phyloP scores from a whole-genome alignment of 2,888 invertebrate species.

The Belgica antarctica region DNA sequence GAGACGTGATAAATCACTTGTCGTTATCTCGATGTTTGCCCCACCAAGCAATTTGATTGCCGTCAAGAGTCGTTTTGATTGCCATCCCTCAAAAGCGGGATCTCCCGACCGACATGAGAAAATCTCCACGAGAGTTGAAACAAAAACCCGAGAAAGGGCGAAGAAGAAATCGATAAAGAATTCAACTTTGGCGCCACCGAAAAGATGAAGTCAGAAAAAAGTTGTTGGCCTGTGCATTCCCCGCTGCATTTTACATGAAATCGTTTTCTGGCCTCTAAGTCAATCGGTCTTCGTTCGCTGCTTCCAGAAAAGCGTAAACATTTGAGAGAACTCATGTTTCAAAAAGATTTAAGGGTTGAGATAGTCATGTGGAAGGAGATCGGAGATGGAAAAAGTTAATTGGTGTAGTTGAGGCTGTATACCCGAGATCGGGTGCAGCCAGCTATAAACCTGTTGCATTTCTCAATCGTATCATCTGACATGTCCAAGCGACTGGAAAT shows the following conservation, averaged over 20 bases:
- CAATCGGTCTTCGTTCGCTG: not conserved
- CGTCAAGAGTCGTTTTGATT: slow-evolving; percentile 22
- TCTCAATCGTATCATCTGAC: slow-evolving; percentile 20
- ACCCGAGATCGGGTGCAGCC: slow-evolving; percentile 21
- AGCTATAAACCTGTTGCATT: slow-evolving; percentile 40
- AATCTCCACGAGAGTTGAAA: not conserved
- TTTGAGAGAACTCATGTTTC: slow-evolving; percentile 42
- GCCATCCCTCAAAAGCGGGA: slow-evolving; percentile 37
- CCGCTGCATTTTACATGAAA: slow-evolving; percentile 16
- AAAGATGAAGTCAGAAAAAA: no score
- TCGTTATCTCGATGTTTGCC: slow-evolving; percentile 18
- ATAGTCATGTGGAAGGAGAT: not conserved
- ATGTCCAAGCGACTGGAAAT: slow-evolving; percentile 41
- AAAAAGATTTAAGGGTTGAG: slow-evolving; percentile 11
- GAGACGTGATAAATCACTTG: slow-evolving; percentile 27
- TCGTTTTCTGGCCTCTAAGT: not conserved
- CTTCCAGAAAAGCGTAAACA: slow-evolving; percentile 21
- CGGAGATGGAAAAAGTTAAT: slow-evolving; percentile 34
- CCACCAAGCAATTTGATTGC: not conserved
- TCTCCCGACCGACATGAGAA: slow-evolving; percentile 37
- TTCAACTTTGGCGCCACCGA: slow-evolving; percentile 39
- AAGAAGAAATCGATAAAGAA: slow-evolving; percentile 42
- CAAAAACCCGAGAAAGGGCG: slow-evolving; percentile 21
- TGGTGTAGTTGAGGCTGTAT: slow-evolving; percentile 34
- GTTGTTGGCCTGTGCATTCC: slow-evolving; percentile 1